Conservation (phyloP, 2,113 vertebrate genomes). For the Pampusana beccarii region DNA sequence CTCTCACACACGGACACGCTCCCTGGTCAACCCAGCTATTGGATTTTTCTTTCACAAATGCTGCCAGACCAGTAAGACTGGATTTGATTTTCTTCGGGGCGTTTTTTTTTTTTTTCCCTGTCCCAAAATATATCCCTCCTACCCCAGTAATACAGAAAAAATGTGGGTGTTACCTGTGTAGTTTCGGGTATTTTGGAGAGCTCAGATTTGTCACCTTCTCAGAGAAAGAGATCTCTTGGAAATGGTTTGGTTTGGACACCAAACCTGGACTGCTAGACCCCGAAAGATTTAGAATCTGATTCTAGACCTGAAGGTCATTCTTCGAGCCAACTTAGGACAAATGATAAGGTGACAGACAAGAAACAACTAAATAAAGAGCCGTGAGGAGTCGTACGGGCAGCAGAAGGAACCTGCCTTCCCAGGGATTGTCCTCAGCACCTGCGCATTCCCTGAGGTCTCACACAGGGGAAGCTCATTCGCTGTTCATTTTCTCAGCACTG, state of each 20-base stretch:
- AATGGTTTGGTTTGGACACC: accelerated
- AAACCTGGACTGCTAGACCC: accelerated
- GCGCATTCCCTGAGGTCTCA: background rate
- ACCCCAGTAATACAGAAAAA: background rate
- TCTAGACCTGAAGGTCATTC: background rate
- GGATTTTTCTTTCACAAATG: background rate
- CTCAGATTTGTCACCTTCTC: background rate
- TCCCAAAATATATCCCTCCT: background rate
- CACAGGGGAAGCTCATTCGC: background rate
- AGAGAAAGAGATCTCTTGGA: background rate
- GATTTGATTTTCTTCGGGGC: background rate
- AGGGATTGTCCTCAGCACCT: background rate
- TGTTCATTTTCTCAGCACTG: accelerated
- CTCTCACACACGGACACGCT: background rate
- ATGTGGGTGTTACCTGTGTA: background rate
- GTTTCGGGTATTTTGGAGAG: background rate
- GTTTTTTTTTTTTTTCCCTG: background rate
- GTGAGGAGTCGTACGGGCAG: background rate
- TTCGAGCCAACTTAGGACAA: background rate
- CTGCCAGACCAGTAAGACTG: constrained; percentile 2
- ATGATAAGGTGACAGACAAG: background rate
- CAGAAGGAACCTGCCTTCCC: background rate
- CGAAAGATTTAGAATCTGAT: background rate
- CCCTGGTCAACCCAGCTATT: background rate
- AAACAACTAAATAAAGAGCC: background rate